phyloP scores from a whole-genome alignment of 2,113 vertebrate genomes.

The Nycticryphes semicollaris region DNA sequence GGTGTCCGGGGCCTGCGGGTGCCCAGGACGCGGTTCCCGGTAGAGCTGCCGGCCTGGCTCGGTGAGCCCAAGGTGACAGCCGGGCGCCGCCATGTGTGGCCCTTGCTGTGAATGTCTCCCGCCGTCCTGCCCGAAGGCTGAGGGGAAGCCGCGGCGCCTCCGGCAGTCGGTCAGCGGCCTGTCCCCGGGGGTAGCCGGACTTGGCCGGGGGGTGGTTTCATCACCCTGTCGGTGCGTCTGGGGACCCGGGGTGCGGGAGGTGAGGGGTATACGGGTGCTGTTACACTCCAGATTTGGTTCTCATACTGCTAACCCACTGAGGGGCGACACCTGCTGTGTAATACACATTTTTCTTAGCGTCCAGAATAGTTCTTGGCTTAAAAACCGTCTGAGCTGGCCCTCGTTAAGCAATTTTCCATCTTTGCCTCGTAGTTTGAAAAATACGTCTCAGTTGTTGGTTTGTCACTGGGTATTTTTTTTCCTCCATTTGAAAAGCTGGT shows the following conservation, averaged over 20 bases:
- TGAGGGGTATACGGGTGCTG: fast-evolving
- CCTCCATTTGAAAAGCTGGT: not conserved
- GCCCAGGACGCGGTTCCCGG: not conserved
- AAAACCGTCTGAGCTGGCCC: fast-evolving
- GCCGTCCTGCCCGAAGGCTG: too few relatives aligned
- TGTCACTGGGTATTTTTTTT: too few relatives aligned
- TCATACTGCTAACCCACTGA: fast-evolving
- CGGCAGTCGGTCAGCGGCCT: too few relatives aligned
- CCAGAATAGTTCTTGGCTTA: fast-evolving
- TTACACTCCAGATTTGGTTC: fast-evolving
- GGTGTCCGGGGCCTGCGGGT: too few relatives aligned
- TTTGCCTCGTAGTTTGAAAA: not conserved
- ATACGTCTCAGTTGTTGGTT: too few relatives aligned
- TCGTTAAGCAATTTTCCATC: too few relatives aligned
- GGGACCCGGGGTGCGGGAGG: fast-evolving
- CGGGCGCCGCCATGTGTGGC: not conserved
- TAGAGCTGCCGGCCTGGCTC: not conserved
- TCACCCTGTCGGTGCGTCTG: not conserved
- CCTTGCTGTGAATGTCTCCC: not conserved
- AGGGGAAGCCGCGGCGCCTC: not conserved
- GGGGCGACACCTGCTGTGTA: fast-evolving
- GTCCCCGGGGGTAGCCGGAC: not conserved
- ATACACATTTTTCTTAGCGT: fast-evolving
- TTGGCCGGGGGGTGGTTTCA: not conserved
- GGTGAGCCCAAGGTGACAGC: not conserved